Conservation (phyloP, 2,888 invertebrate species). For the Crocallis elinguaria region DNA sequence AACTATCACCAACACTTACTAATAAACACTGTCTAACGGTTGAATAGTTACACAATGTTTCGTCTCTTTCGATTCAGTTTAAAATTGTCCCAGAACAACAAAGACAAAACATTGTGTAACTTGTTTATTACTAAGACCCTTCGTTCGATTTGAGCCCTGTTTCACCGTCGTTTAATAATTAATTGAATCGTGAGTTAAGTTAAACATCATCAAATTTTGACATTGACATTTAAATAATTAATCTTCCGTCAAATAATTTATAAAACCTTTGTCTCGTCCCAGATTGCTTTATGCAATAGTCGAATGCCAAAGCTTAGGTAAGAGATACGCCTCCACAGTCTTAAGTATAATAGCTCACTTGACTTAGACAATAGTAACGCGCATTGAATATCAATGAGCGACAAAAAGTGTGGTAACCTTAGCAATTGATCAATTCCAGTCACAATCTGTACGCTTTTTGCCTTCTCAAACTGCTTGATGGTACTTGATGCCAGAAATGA, state of each 20-base stretch:
- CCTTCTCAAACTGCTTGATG: not conserved
- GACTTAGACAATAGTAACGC: conserved; percentile 14
- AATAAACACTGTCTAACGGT: no score
- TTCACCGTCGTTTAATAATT: conserved; percentile 5
- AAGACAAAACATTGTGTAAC: no score
- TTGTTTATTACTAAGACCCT: no score
- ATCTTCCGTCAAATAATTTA: not conserved
- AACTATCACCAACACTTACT: no score
- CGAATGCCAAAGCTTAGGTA: not conserved
- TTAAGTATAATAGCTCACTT: conserved; percentile 1
- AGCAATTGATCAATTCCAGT: conserved; percentile 19
- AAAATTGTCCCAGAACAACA: no score
- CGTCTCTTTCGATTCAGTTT: no score
- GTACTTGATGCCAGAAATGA: not conserved
- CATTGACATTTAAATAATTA: conserved; percentile 24
- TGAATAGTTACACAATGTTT: no score
- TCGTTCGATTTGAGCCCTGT: not conserved
- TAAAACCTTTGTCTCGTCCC: conserved; percentile 3
- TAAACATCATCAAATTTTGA: conserved; percentile 5
- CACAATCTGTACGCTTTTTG: conserved; percentile 14
- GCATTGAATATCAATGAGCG: conserved; percentile 19
- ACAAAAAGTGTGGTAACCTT: conserved; percentile 19
- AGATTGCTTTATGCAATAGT: conserved; percentile 13
- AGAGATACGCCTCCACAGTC: not conserved
- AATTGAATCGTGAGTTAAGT: conserved; percentile 4